phyloP scores from a whole-genome alignment of 2,888 invertebrate genomes.

The Baccha elongata region DNA sequence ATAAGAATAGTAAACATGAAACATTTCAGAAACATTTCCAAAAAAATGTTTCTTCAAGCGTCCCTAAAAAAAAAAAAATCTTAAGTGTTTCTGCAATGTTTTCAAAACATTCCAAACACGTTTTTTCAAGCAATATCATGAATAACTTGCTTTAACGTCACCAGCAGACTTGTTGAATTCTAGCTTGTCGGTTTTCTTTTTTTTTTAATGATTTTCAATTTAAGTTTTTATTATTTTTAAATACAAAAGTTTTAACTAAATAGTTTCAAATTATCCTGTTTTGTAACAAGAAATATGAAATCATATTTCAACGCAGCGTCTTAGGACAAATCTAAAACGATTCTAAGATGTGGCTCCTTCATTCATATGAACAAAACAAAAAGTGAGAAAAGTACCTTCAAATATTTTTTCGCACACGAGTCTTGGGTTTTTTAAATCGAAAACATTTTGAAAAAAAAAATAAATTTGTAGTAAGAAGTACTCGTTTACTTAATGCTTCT shows the following conservation, averaged over 20 bases:
- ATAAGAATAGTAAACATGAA: too few species aligned
- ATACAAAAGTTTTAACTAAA: conserved; percentile 60
- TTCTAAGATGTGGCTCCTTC: conserved; percentile 72
- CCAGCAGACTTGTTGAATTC: too few species aligned
- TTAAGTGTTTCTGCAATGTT: too few species aligned
- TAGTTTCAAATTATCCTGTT: conserved; percentile 36
- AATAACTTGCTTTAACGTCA: too few species aligned
- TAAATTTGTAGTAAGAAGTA: conserved; percentile 9
- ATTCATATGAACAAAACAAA: conserved; percentile 40
- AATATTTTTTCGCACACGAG: conserved; percentile 45
- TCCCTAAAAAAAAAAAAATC: too few species aligned
- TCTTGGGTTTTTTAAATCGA: conserved; percentile 48
- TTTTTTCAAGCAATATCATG: too few species aligned
- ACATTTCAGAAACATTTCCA: too few species aligned
- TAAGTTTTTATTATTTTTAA: conserved; percentile 49
- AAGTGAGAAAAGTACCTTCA: conserved; percentile 31
- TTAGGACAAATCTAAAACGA: conserved; percentile 80
- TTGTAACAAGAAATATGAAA: conserved; percentile 32
- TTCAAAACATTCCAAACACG: too few species aligned
- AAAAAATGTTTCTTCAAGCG: too few species aligned
- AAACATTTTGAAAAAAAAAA: conserved; percentile 40
- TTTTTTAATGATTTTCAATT: too few species aligned
- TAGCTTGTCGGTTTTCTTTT: too few species aligned
- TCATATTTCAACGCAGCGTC: conserved; percentile 50
- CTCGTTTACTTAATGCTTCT: conserved; percentile 84